Base-by-base conservation (phyloP, 2,797 vertebrate species). In the Myotis daubentonii region DNA sequence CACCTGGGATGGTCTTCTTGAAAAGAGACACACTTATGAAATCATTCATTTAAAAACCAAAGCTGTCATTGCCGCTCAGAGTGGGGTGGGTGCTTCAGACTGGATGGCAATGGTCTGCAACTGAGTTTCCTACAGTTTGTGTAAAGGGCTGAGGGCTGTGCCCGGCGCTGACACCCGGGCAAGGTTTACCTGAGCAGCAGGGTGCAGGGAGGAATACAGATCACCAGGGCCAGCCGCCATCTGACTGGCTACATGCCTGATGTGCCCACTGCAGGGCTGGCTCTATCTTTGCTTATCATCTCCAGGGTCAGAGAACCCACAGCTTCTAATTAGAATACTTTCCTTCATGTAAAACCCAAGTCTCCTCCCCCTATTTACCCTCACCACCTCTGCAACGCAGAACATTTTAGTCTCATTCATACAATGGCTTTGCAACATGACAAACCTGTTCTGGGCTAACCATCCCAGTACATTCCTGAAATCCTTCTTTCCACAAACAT, bases 241-340 rank as follows among this genome's bases (percentile, higher is more conserved):
- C 16, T 3, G 44, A 71, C 2, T 19, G 57, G 70, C 51, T 28
- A 3, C 1, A 2, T 4, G 20, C 20, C n/a, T 4, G 36, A 6
- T 2, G 11, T 3, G 85, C 83, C 44, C 23, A 5, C 11, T 20
- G 66, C 44, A 38, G 53, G 20, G 47, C 22, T 13, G 5, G 23
- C 0, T n/a, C 44, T n/a, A 0, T 2, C 28, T 33, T 8, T 0
- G 17, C 30, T 25, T 13, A 28, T 16, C 33, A 5, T 6, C 23
- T 36, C 53, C 38, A 6, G 53, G 19, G 22, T 17, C 23, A 30
- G 10, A 22, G 62, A 66, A 44, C 30, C 3, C 57, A 10, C 10
- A 12, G 33, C 62, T 57, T 49, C 33, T 4, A 2, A 6, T 13
- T 0, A 8, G 36, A 30, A 70, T 12, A 6, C 23, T 30, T 38